phyloP scores from a whole-genome alignment of 2,113 vertebrate genomes.

The Lampris megalopsis region DNA sequence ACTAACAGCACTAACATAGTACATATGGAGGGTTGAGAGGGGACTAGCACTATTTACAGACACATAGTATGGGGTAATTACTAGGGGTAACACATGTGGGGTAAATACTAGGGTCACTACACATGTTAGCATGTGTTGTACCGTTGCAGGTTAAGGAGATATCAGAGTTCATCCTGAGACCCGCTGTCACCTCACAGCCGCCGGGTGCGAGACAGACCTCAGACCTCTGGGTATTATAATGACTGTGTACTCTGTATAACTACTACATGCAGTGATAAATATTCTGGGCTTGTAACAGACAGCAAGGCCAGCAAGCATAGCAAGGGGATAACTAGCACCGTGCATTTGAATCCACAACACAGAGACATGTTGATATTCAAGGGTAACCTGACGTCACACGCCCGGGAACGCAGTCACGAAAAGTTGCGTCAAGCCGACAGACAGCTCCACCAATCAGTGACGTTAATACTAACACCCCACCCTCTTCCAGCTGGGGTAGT shows the following conservation, averaged over 20 bases:
- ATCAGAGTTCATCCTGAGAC: background rate
- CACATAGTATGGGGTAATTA: no score
- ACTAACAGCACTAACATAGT: no score
- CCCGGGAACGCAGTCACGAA: background rate
- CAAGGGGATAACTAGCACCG: conserved; percentile 26
- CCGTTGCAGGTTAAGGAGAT: no score
- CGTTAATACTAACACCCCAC: no score
- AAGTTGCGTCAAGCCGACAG: no score
- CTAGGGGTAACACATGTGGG: no score
- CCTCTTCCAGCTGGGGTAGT: no score
- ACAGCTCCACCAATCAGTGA: background rate
- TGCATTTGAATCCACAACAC: conserved; percentile 22
- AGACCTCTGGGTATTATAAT: conserved; percentile 9
- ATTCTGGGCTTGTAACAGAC: conserved; percentile 46
- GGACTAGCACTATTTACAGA: no score
- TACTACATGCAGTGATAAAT: conserved; percentile 33
- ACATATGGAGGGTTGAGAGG: no score
- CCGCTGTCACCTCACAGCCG: conserved; percentile 12
- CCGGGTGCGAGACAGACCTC: conserved; percentile 4
- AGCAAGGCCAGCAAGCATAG: conserved; percentile 45
- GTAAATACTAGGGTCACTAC: no score
- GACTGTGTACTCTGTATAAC: conserved; percentile 33
- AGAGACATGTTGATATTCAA: background rate
- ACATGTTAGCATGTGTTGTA: no score
- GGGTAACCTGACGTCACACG: background rate